phyloP scores from a whole-genome alignment of 2,888 invertebrate genomes.

The Apamea crenata region DNA sequence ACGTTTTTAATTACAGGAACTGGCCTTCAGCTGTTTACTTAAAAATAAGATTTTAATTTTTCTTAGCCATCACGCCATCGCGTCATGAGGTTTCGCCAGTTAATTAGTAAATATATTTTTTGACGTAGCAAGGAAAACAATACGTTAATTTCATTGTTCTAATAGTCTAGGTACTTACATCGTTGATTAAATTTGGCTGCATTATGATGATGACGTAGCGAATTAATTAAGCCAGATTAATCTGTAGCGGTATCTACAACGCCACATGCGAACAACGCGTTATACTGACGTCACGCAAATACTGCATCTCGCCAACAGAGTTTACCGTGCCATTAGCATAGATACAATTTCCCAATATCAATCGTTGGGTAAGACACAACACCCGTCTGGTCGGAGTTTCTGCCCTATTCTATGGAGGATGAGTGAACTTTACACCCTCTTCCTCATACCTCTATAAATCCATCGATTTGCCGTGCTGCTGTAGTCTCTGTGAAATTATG shows the following conservation, averaged over 20 bases:
- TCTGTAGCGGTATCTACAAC: too few relatives aligned
- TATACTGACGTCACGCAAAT: too few relatives aligned
- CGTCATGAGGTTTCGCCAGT: neutral
- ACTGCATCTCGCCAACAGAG: too few relatives aligned
- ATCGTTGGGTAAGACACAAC: too few relatives aligned
- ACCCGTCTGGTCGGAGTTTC: too few relatives aligned
- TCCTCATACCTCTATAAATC: too few relatives aligned
- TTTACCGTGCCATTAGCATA: too few relatives aligned
- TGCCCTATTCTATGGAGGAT: too few relatives aligned
- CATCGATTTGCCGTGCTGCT: neutral
- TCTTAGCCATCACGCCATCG: neutral
- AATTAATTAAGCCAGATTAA: slow-evolving; percentile 4
- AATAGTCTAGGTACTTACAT: neutral
- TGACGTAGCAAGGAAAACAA: neutral
- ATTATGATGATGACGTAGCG: neutral
- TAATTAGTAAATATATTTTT: neutral
- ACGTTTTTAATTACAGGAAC: too few relatives aligned
- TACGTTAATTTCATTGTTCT: neutral
- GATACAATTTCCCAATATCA: too few relatives aligned
- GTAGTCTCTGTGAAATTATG: neutral
- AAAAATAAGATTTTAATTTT: neutral
- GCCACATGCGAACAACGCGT: too few relatives aligned
- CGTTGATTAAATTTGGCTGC: neutral
- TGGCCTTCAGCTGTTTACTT: neutral
- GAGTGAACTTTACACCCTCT: too few relatives aligned